A percentile compares a stretch with the other conserved stretches of the same genome.
These are phyloP conservation scores for Drosophila mauritiana DNA, from an alignment of 1,140 invertebrate species.

Conservation along the genomic window DNA sequence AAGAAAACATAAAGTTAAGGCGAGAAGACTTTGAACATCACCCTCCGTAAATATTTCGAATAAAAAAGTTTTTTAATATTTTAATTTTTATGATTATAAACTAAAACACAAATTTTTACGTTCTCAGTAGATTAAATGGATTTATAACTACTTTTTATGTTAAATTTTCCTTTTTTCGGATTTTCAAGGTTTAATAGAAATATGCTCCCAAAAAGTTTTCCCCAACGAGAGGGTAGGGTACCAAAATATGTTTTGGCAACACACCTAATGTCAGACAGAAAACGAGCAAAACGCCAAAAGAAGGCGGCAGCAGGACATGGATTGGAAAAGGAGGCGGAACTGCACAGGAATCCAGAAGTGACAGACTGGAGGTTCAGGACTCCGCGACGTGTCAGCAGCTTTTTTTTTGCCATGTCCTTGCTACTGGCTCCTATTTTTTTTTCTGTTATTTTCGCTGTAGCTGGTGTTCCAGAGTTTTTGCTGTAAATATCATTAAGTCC, in stretches of 20 bases:
- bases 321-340: conserved; percentile 1
- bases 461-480: conserved; percentile 49
- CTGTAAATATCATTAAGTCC: conserved; percentile 75
- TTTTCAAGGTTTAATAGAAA: background rate
- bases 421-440: conserved; percentile 3
- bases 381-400: conserved; percentile 53
- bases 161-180: background rate
- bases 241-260: conserved; percentile 30
- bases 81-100: background rate
- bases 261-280: conserved; percentile 14
- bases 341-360: conserved; percentile 28
- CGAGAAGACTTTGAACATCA: background rate
- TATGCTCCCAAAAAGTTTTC: background rate
- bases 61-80: background rate
- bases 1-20: background rate
- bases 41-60: too few relatives aligned
- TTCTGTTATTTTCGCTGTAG: conserved; percentile 10
- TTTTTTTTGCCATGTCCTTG: conserved; percentile 32
- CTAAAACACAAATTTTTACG: background rate
- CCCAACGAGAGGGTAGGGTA: conserved; percentile 7
- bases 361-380: conserved; percentile 21
- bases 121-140: background rate
- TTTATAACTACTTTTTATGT: background rate
- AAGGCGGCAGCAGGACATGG: conserved; percentile 6
- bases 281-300: background rate